A percentile compares a stretch with the other conserved stretches of the same genome.
Evolutionary conservation across 1,140 invertebrate species (phyloP).

Genomic region (Drosophila burlai): DNA sequence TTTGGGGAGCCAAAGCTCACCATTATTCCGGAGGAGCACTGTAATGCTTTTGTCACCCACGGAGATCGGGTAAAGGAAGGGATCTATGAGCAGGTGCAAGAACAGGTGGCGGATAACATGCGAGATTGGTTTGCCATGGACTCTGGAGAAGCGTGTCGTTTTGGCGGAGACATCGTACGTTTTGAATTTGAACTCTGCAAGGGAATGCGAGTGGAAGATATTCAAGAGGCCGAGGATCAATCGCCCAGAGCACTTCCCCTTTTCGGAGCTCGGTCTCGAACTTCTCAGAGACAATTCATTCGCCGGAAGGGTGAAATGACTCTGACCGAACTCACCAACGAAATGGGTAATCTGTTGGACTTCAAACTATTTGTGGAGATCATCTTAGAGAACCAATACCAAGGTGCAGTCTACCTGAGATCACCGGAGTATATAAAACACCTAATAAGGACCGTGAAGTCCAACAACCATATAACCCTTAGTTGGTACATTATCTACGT

Average conservation of each 20-base stretch:
- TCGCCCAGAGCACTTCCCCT: not conserved
- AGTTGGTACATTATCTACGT: slow-evolving; percentile 74
- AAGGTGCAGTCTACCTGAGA: slow-evolving; percentile 46
- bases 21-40: slow-evolving; percentile 68
- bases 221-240: slow-evolving; percentile 22
- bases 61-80: slow-evolving; percentile 32
- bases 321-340: slow-evolving; percentile 44
- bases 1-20: slow-evolving; percentile 67
- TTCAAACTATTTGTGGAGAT: slow-evolving; percentile 64
- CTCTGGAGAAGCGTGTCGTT: slow-evolving; percentile 43
- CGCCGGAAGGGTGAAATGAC: slow-evolving; percentile 29
- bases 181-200: slow-evolving; percentile 81
- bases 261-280: slow-evolving; percentile 28
- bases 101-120: slow-evolving; percentile 62
- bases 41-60: slow-evolving; percentile 41
- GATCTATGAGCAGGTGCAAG: slow-evolving; percentile 53
- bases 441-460: slow-evolving; percentile 41
- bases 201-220: slow-evolving; percentile 54
- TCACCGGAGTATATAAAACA: slow-evolving; percentile 60
- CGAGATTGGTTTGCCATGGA: slow-evolving; percentile 62
- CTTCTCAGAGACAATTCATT: slow-evolving; percentile 52
- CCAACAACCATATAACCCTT: slow-evolving; percentile 56
- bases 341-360: slow-evolving; percentile 51
- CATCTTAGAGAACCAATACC: slow-evolving; percentile 47
- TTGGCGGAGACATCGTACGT: slow-evolving; percentile 68